Base-by-base conservation (phyloP, 2,888 invertebrate species). In the Netelia melanura region DNA sequence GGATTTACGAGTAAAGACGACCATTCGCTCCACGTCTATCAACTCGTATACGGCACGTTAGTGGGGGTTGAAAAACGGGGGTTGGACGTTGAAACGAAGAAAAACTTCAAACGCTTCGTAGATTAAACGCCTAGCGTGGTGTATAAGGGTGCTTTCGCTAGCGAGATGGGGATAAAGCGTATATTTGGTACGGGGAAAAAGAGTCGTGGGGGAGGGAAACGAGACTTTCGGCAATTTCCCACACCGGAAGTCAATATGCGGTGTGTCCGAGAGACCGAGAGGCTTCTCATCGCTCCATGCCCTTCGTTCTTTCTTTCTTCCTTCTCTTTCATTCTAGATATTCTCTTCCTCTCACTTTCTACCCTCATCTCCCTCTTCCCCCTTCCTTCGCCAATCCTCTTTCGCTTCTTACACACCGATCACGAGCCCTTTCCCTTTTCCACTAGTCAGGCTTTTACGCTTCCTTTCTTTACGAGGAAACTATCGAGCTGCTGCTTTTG, bases 91-190 rank as follows among this genome's bases (percentile, higher is more conserved):
- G 75, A 23, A 82, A 25, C 58, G 56, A 52, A 72, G 85, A 86
- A 88, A 89, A 88, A 89, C 87, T 89, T 90, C 89, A 90, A 90
- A 90, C 89, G 88, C 76, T 87, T 87, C 85, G 86, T 86, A 89
- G 89, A 90, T 90, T 89, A 89, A 90, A 89, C 87, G 88, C 84
- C 83, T 86, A 86, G 86, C 86, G 85, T 85, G 78, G 71, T 79
- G 85, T 85, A 86, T 87, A 87, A 88, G 86, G 88, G 85, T 76
- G 79, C 76, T 78, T 78, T 38, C 65, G 77, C 68, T 48, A 56
- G 44, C 70, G 78, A 77, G 67, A 84, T 78, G n/a, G 10, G 68
- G 25, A 78, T 54, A 38, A 38, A 38, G 6, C 38, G 38, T 38
- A 38, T 38, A 38, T 38, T 38, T 38, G 38, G 38, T 38, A 38